Conservation (phyloP, 92 coral and sea anemone species). For the Porites evermanni region DNA sequence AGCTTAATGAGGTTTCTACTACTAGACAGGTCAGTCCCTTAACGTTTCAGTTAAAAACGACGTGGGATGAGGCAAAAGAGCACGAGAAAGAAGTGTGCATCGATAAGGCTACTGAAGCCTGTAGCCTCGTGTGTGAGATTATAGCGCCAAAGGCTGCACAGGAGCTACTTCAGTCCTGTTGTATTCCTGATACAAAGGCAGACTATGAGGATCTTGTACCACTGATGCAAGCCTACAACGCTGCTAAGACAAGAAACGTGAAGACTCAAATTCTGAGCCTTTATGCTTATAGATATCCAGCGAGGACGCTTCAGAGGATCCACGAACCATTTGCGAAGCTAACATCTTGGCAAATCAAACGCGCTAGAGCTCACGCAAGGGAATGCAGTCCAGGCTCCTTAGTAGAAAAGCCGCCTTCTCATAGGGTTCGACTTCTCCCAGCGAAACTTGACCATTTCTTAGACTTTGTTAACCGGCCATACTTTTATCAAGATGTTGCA, state of each 20-base stretch:
- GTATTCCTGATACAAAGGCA: conserved; percentile 22
- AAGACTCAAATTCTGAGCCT: conserved; percentile 70
- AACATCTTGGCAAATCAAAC: conserved; percentile 71
- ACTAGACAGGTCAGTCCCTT: conserved; percentile 54
- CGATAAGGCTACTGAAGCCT: conserved; percentile 75
- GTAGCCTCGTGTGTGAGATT: conserved; percentile 67
- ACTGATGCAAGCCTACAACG: conserved; percentile 64
- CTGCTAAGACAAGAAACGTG: conserved; percentile 57
- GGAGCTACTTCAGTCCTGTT: conserved; percentile 62
- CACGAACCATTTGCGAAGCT: conserved; percentile 69
- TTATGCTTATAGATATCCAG: conserved; percentile 67
- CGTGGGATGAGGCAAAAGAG: conserved; percentile 68
- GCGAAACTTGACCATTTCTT: conserved; percentile 73
- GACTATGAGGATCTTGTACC: conserved; percentile 46
- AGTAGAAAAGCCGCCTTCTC: conserved; percentile 47
- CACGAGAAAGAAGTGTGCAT: conserved; percentile 71
- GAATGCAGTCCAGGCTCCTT: conserved; percentile 65
- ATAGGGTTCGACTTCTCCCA: conserved; percentile 65
- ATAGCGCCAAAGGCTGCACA: conserved; percentile 76
- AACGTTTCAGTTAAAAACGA: conserved; percentile 55
- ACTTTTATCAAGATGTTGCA: conserved; percentile 85
- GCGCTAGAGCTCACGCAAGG: conserved; percentile 72
- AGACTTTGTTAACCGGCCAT: conserved; percentile 75
- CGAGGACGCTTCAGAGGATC: conserved; percentile 57
- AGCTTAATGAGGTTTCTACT: conserved; percentile 42